Conservation (phyloP, 2,888 invertebrate genomes). For the Ormyrus labotus region DNA sequence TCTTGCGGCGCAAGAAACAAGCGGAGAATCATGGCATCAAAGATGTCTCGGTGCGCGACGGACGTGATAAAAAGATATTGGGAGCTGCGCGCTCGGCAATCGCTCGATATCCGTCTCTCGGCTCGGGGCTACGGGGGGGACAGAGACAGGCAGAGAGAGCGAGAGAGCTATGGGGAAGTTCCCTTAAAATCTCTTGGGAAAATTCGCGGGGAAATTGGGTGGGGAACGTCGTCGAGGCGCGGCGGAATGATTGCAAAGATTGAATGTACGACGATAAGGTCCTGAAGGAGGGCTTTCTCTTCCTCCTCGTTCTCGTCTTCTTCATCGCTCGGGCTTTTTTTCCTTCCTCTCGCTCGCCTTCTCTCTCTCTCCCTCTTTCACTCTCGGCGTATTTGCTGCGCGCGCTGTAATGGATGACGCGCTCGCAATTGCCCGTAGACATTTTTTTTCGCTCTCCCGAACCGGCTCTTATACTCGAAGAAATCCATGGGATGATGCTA, state of each 20-base stretch:
- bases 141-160: neutral
- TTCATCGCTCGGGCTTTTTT: conserved; percentile 11
- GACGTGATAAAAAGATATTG: conserved; percentile 57
- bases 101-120: conserved; percentile 46
- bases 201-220: conserved; percentile 57
- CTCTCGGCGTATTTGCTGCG: conserved; percentile 38
- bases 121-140: no score
- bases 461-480: neutral
- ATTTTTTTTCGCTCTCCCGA: conserved; percentile 13
- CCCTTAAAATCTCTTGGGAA: conserved; percentile 54
- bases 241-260: conserved; percentile 57
- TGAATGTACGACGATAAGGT: conserved; percentile 57
- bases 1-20: conserved; percentile 6
- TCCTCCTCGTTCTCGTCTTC: conserved; percentile 6
- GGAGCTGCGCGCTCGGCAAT: conserved; percentile 23
- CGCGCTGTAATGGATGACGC: conserved; percentile 46
- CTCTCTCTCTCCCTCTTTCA: neutral
- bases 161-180: conserved; percentile 33
- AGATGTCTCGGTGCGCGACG: conserved; percentile 32
- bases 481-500: conserved; percentile 31
- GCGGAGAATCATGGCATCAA: conserved; percentile 42
- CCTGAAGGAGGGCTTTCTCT: conserved; percentile 37
- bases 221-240: conserved; percentile 48
- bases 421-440: conserved; percentile 44
- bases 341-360: neutral